phyloP scores from a whole-genome alignment of 2,113 vertebrate species.

The Pantherophis guttatus region DNA sequence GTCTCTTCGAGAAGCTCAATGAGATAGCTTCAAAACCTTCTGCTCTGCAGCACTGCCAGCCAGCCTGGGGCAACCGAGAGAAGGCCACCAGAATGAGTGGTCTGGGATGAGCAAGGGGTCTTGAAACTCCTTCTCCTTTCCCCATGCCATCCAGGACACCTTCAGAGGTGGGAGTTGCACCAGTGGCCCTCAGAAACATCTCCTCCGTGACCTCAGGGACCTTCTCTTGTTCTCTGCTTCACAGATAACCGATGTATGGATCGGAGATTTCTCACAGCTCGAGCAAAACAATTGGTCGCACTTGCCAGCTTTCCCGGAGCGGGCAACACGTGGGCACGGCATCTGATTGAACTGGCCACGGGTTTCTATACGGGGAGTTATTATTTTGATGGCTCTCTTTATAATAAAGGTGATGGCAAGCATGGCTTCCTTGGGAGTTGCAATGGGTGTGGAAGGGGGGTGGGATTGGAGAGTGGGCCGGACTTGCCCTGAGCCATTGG shows the following conservation, averaged over 20 bases:
- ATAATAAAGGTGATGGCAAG: slow-evolving; percentile 87
- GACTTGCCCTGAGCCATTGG: not conserved
- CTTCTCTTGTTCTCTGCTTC: not conserved
- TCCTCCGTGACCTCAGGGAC: not conserved
- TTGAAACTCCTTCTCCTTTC: not conserved
- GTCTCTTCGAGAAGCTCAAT: not conserved
- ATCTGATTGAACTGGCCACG: slow-evolving; percentile 93
- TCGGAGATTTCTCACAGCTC: slow-evolving; percentile 84
- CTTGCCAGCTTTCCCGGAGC: slow-evolving; percentile 95
- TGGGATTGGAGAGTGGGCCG: not conserved
- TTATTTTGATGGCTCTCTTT: slow-evolving; percentile 96
- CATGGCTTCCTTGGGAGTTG: no score
- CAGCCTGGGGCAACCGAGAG: not conserved
- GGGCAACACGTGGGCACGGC: slow-evolving; percentile 96
- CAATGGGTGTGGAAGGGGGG: not conserved
- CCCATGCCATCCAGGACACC: not conserved
- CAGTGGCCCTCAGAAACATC: not conserved
- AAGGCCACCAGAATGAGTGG: not conserved
- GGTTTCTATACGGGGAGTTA: slow-evolving; percentile 97
- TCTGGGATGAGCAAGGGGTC: not conserved
- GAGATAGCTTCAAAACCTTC: not conserved
- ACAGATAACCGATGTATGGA: slow-evolving; percentile 98
- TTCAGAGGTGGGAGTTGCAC: not conserved
- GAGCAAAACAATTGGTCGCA: slow-evolving; percentile 83
- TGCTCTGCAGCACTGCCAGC: not conserved